Conservation (phyloP, 2,888 invertebrate genomes). For the Diaprepes abbreviatus region DNA sequence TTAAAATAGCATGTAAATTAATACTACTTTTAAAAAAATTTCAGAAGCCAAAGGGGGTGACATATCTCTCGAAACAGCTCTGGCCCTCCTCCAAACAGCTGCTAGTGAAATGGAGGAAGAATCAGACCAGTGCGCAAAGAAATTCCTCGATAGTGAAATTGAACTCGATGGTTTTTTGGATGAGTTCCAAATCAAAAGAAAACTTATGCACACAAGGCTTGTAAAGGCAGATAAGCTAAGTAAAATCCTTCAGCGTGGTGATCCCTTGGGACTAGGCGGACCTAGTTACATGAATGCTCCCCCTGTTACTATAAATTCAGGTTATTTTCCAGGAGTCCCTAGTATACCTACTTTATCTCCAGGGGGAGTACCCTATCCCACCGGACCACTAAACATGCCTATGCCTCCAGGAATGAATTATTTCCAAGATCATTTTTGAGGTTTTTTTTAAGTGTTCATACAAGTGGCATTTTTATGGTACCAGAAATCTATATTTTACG, state of each 20-base stretch:
- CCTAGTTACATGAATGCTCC: conserved; percentile 65
- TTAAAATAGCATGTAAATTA: no score
- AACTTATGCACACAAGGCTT: conserved; percentile 84
- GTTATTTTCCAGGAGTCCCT: conserved; percentile 69
- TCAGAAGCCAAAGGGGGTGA: conserved; percentile 82
- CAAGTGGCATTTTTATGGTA: not conserved
- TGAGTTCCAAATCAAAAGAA: conserved; percentile 83
- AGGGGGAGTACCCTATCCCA: conserved; percentile 75
- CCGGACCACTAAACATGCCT: conserved; percentile 83
- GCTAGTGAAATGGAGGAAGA: conserved; percentile 95
- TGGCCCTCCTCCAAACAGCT: conserved; percentile 90
- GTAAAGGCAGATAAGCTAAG: conserved; percentile 95
- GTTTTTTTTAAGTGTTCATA: not conserved
- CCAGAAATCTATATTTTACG: no score
- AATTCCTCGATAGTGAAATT: conserved; percentile 81
- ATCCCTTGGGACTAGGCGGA: conserved; percentile 58
- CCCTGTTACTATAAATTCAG: conserved; percentile 62
- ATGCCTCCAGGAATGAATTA: conserved; percentile 73
- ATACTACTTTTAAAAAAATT: conserved; percentile 55
- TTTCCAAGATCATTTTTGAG: conserved; percentile 63
- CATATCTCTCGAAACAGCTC: conserved; percentile 86
- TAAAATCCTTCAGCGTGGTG: conserved; percentile 73
- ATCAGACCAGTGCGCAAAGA: conserved; percentile 86
- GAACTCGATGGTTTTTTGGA: conserved; percentile 88
- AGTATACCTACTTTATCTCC: conserved; percentile 52